These are phyloP conservation scores for Caenorhabditis uteleia DNA, from an alignment of 2,888 invertebrate genomes.

Conservation along the genomic window DNA sequence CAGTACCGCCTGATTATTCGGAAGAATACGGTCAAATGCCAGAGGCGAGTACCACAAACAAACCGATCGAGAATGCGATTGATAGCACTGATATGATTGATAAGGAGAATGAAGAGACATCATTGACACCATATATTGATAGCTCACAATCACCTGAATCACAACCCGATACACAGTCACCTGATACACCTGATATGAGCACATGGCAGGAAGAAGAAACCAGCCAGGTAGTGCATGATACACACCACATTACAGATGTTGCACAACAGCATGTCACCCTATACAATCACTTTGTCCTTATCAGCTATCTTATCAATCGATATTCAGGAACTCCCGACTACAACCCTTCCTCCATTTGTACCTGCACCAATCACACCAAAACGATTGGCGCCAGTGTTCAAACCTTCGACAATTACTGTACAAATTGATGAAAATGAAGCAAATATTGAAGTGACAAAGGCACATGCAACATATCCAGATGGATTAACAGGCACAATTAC, in stretches of 20 bases:
- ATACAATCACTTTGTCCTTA: too few species aligned
- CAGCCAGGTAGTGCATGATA: not conserved
- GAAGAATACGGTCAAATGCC: constrained; percentile 18
- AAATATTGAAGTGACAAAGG: constrained; percentile 61
- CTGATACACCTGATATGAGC: not conserved
- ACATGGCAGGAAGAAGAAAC: not conserved
- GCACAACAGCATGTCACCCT: too few species aligned
- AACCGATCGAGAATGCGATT: not conserved
- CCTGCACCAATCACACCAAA: constrained; percentile 10
- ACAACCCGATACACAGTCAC: not conserved
- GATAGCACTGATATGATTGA: not conserved
- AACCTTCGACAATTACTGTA: constrained; percentile 54
- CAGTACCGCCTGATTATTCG: constrained; percentile 19
- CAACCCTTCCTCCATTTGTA: constrained; percentile 10
- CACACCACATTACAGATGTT: too few species aligned
- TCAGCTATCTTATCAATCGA: not conserved
- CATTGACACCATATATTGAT: not conserved
- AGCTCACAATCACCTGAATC: not conserved
- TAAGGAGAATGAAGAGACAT: too few species aligned
- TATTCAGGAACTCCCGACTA: constrained; percentile 23
- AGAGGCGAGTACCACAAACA: constrained; percentile 18
- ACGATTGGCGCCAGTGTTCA: constrained; percentile 65
- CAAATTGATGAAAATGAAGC: constrained; percentile 65
- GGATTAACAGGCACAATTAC: constrained; percentile 60
- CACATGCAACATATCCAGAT: constrained; percentile 63